Base-by-base conservation (phyloP, 1,140 invertebrate species). In the Zaprionus kolodkinae region DNA sequence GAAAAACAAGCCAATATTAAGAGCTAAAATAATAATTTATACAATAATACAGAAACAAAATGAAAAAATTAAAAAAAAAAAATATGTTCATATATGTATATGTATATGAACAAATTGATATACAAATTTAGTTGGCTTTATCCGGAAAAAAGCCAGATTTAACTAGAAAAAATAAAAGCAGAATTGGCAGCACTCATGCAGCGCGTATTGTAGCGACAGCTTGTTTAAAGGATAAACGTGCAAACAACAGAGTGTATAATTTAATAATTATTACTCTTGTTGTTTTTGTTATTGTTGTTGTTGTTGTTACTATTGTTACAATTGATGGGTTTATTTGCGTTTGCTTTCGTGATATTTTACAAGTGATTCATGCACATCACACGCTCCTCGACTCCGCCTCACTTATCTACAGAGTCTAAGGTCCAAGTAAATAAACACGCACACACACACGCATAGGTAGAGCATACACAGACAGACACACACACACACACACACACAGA, bases 351-450 rank as follows among this genome's bases (percentile, higher is more conserved):
- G 54, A 13, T 63, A 57, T 76, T 59, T 78, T 69, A 60, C 76
- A 78, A 74, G 61, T 78, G 76, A 78, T 70, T 78, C 76, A 77
- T 74, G 17, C 57, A 60, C 43, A 73, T 73, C 75, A 68, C 61
- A 65, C 55, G 61, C 72, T 74, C 27, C 40, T 55, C 60, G 61
- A 59, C 48, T 52, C 27, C 54, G 38, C 54, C 30, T 5, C 55
- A 75, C 59, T 73, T 73, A 73, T 73, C 75, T 65, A 70, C 9
- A 43, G 40, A 75, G 76, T 76, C 72, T 76, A 78, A 76, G 67
- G 76, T 78, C 45, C 76, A 66, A 76, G 52, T 66, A 78, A 78
- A 76, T 75, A 78, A 74, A 66, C 43, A 57, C 52, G 63, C 27
- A 25, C 25, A 67, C 48, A 52, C 25, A 27, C 6, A 60, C 48